Percentiles rank a stretch among this genome's conserved stretches.
These are phyloP conservation scores for Glossosoma conforme DNA, from an alignment of 1,140 invertebrate species.

Conservation along the genomic window DNA sequence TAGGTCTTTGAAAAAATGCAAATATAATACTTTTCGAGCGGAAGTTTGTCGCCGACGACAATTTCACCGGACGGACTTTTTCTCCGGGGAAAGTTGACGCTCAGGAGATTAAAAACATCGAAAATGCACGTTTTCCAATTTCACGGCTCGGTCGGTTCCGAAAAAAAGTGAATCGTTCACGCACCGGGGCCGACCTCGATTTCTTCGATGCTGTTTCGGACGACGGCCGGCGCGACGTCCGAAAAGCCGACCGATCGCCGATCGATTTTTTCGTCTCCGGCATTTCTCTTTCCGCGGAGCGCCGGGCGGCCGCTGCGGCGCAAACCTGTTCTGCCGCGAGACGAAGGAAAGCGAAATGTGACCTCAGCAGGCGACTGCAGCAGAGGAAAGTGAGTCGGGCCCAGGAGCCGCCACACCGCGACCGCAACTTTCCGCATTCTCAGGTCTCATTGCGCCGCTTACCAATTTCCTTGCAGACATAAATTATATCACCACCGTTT, in stretches of 20 bases:
- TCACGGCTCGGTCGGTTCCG: conserved; percentile 9
- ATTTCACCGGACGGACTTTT: too few species aligned
- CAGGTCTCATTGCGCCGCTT: too few species aligned
- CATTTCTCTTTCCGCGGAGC: conserved; percentile 16
- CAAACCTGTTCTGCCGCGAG: conserved; percentile 21
- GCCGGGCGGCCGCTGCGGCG: background rate
- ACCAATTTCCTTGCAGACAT: too few species aligned
- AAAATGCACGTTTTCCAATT: conserved; percentile 7
- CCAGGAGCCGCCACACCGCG: conserved; percentile 8
- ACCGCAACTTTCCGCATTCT: conserved; percentile 10
- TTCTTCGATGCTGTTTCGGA: conserved; percentile 14
- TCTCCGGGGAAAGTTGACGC: conserved; percentile 16
- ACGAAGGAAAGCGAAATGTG: conserved; percentile 30
- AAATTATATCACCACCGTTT: too few species aligned
- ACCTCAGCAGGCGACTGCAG: conserved; percentile 23
- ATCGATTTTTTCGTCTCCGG: conserved; percentile 8
- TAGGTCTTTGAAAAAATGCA: too few species aligned
- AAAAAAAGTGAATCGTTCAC: conserved; percentile 16
- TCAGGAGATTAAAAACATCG: conserved; percentile 2
- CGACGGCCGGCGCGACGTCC: background rate
- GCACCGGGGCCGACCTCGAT: conserved; percentile 22
- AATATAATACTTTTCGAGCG: too few species aligned
- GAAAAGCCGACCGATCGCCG: conserved; percentile 1
- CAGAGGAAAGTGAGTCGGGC: conserved; percentile 23
- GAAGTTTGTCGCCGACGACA: too few species aligned